These are phyloP conservation scores for Hozukius guyotensis DNA, from an alignment of 2,797 vertebrate species.

Conservation along the genomic window DNA sequence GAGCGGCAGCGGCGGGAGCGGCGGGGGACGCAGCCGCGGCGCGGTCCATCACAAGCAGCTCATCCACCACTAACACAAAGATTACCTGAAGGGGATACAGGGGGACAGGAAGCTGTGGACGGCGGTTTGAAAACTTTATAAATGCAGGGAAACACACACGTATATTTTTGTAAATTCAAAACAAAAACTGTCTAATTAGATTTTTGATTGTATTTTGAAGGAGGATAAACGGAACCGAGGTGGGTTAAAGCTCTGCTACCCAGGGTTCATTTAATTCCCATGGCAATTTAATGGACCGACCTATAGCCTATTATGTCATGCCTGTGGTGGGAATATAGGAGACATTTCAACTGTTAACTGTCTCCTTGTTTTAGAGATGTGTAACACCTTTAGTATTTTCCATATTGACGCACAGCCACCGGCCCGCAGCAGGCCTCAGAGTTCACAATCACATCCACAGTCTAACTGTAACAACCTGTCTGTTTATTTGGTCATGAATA, in stretches of 20 bases:
- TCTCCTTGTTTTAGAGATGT: background rate
- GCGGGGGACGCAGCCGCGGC: constrained; percentile 28
- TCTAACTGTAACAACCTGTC: background rate
- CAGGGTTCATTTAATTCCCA: background rate
- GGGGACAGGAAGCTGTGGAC: background rate
- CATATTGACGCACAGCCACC: background rate
- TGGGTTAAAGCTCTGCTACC: no score
- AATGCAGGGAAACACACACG: background rate
- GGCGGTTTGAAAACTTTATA: background rate
- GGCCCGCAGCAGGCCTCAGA: background rate
- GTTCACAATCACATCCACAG: background rate
- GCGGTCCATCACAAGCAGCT: constrained; percentile 11
- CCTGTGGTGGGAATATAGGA: background rate
- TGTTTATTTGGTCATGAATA: constrained; percentile 5
- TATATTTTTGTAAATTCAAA: background rate
- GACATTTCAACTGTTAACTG: background rate
- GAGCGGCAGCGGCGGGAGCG: constrained; percentile 32
- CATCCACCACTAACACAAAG: constrained; percentile 13
- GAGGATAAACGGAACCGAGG: background rate
- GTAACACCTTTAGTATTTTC: background rate
- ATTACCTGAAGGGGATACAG: background rate
- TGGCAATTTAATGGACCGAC: background rate
- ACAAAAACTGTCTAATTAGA: no score
- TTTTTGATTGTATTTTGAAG: background rate
- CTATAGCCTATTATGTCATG: background rate